Evolutionary conservation across 2,888 invertebrate genomes (phyloP).

Genomic region (Melitaea athalia): DNA sequence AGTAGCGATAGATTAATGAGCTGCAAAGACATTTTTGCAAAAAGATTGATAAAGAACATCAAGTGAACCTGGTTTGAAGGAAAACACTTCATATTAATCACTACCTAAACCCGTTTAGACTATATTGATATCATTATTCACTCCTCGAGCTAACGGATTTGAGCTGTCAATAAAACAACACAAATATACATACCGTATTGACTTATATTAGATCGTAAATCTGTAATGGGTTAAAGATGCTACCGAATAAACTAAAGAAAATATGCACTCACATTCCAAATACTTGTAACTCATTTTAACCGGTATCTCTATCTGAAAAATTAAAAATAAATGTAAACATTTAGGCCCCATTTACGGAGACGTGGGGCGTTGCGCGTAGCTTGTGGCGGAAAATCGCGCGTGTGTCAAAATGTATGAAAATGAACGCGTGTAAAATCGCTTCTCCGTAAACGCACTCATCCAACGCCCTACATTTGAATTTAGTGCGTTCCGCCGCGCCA

Average conservation of each 20-base stretch:
- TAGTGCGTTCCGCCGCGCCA: no score
- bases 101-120: neutral
- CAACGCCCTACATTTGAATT: no score
- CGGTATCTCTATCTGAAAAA: conserved; percentile 28
- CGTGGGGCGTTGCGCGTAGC: no score
- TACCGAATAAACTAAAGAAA: conserved; percentile 2
- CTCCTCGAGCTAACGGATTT: neutral
- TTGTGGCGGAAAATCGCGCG: no score
- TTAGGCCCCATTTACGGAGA: no score
- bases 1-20: no score
- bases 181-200: neutral
- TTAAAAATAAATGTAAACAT: neutral
- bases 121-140: conserved; percentile 6
- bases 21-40: no score
- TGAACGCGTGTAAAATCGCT: no score
- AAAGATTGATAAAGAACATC: no score
- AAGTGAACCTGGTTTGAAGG: neutral
- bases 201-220: conserved; percentile 1
- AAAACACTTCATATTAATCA: neutral
- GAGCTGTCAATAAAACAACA: conserved; percentile 5
- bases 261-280: conserved; percentile 60
- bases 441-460: no score
- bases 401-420: no score
- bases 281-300: conserved; percentile 63
- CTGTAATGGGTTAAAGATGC: neutral